These are phyloP conservation scores for Polymixis flavicincta DNA, from an alignment of 2,888 invertebrate genomes.

Conservation along the genomic window DNA sequence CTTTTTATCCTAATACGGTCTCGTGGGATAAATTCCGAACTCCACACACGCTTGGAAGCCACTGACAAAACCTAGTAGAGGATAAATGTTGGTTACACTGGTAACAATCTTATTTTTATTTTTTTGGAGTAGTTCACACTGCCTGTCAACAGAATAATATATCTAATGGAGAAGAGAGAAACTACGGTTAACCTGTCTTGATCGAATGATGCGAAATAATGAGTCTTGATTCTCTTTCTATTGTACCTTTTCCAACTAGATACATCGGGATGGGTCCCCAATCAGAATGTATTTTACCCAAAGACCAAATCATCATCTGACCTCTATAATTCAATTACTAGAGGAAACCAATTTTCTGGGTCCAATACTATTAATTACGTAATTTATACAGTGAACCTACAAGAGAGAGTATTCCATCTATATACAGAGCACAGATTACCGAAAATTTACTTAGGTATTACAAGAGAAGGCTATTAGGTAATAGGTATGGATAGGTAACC, in stretches of 20 bases:
- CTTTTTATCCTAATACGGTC: too few species aligned
- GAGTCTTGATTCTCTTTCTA: slow-evolving; percentile 2
- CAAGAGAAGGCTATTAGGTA: background rate
- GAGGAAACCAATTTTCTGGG: slow-evolving; percentile 27
- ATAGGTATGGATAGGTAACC: background rate
- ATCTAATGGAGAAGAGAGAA: slow-evolving; percentile 22
- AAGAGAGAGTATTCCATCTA: background rate
- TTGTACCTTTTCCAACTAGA: slow-evolving; percentile 7
- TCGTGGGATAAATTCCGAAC: too few species aligned
- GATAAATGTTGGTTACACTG: background rate
- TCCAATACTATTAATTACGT: slow-evolving; percentile 24
- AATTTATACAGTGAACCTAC: slow-evolving; percentile 2
- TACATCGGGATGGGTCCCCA: slow-evolving; percentile 13
- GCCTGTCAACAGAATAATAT: slow-evolving; percentile 21
- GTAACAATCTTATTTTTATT: background rate
- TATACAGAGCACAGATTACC: background rate
- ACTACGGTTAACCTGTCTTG: background rate
- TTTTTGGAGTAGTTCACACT: background rate
- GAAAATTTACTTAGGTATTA: slow-evolving; percentile 21
- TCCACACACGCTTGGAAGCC: too few species aligned
- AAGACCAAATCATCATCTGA: slow-evolving; percentile 39
- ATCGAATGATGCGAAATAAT: slow-evolving; percentile 12
- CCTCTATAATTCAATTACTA: slow-evolving; percentile 48
- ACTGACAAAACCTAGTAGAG: too few species aligned
- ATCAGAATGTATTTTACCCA: slow-evolving; percentile 32